Evolutionary conservation across 2,888 invertebrate genomes (phyloP).

Genomic region (Acanthococcus lagerstroemiae): DNA sequence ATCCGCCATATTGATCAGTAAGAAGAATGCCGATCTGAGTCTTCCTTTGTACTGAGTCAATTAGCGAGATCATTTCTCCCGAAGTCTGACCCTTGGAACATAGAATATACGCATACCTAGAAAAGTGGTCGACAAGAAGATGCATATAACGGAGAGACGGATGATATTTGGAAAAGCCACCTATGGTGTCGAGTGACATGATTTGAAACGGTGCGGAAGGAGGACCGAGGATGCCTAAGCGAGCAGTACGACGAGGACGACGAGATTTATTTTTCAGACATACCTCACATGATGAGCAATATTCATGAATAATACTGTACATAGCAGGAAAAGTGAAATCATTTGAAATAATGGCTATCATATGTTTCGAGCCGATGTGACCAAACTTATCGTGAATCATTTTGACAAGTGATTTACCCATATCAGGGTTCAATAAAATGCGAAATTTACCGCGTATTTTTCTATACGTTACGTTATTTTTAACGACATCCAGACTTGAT

Average conservation of each 20-base stretch:
- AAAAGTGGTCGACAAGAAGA: slow-evolving; percentile 37
- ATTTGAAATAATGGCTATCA: neutral
- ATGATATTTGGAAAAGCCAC: slow-evolving; percentile 37
- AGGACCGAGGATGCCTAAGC: slow-evolving; percentile 38
- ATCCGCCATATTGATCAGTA: neutral
- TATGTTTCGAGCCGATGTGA: too few species aligned
- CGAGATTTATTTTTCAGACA: neutral
- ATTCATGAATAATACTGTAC: neutral
- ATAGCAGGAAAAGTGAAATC: neutral
- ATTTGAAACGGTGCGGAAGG: slow-evolving; percentile 38
- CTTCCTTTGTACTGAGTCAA: neutral
- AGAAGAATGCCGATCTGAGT: neutral
- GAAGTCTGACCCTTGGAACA: slow-evolving; percentile 37
- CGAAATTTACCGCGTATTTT: too few species aligned
- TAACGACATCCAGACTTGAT: too few species aligned
- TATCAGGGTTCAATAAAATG: too few species aligned
- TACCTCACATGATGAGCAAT: neutral
- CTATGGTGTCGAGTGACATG: slow-evolving; percentile 38
- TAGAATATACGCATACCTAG: slow-evolving; percentile 37
- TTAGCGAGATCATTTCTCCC: neutral
- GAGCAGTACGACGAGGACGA: slow-evolving; percentile 25
- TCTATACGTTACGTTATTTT: too few species aligned
- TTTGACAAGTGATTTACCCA: too few species aligned
- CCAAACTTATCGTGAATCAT: too few species aligned
- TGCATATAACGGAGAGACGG: slow-evolving; percentile 39